Base-by-base conservation (phyloP, 2,888 invertebrate species). In the Patella depressa region DNA sequence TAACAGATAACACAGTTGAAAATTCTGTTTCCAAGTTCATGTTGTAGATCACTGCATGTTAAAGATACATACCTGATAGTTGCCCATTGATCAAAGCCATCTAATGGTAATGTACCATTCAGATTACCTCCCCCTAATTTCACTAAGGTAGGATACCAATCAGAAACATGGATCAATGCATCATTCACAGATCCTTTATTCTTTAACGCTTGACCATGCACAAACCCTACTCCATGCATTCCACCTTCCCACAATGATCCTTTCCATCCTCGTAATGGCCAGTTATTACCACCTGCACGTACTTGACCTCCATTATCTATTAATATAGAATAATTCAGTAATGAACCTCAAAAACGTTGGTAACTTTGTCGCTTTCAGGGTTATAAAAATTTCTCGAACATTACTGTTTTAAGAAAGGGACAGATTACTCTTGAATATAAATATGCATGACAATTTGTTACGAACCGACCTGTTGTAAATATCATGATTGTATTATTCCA, bases 401-500 rank as follows among this genome's bases (percentile, higher is more conserved):
- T 29, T 29, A 29, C 3, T 29, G 29, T 29, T 29, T 29, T 3
- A 7, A 45, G 45, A 7, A 45, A 9, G 45, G 45, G 45, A 9
- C 45, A 45, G 9, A 45, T 9, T 9, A 45, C 45, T 45, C 45
- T 9, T 1, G 9, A 4, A 45, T 45, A 4, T 45, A 45, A 45
- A 45, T 45, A 45, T 45, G 9, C 45, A 45, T 45, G 45, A 45
- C 45, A 45, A 45, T 9, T 45, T 19, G 65, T n/a, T 65, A 19
- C 59, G 19, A 19, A 78, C 75, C 29, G 83, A 89, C 89, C 98
- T 15, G 96, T 95, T 84, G 95, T 94, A 89, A 98, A 98, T 1
- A 96, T 91, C 76, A 98, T 93, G 72, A 98, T 94, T 0, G 96
- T 95, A 89, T 97, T 95, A 70, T 96, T 93, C 82, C 97, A 92